Percentiles rank a stretch among this genome's conserved stretches.
phyloP scores from a whole-genome alignment of 2,113 vertebrate genomes.

The Odontophorus gujanensis region DNA sequence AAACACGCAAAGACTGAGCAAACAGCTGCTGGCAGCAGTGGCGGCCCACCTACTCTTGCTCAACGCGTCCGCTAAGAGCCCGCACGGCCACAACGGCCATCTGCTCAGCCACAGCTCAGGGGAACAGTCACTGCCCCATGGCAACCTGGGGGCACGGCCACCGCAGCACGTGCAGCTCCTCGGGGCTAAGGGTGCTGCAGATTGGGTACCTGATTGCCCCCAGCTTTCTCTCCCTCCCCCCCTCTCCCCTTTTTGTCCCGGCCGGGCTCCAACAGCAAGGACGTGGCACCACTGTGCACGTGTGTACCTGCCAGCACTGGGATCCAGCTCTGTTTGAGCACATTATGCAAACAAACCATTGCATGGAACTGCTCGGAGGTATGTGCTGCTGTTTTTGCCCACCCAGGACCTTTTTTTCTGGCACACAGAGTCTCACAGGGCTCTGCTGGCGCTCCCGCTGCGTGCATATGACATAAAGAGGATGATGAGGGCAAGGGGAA shows the following conservation, averaged over 20 bases:
- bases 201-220: neutral
- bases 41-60: slow-evolving; percentile 62
- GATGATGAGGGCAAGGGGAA: neutral
- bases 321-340: neutral
- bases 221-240: neutral
- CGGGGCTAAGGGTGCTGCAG: accelerated
- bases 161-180: neutral
- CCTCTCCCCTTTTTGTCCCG: neutral
- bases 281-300: neutral
- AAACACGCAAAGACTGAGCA: neutral
- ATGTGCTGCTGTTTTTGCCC: neutral
- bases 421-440: accelerated
- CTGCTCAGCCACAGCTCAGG: neutral
- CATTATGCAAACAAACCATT: neutral
- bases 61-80: neutral
- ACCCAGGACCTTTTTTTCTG: neutral
- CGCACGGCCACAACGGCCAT: neutral
- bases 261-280: neutral
- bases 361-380: neutral
- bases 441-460: accelerated
- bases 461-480: neutral
- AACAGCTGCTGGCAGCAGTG: slow-evolving; percentile 11
- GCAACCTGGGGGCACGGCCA: neutral
- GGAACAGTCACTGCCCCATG: too few species aligned
- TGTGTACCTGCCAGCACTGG: neutral